Evolutionary conservation across 2,888 invertebrate genomes (phyloP), one percentile per base, ranked within the genome.

Genomic region (Drosophila mimica): DNA sequence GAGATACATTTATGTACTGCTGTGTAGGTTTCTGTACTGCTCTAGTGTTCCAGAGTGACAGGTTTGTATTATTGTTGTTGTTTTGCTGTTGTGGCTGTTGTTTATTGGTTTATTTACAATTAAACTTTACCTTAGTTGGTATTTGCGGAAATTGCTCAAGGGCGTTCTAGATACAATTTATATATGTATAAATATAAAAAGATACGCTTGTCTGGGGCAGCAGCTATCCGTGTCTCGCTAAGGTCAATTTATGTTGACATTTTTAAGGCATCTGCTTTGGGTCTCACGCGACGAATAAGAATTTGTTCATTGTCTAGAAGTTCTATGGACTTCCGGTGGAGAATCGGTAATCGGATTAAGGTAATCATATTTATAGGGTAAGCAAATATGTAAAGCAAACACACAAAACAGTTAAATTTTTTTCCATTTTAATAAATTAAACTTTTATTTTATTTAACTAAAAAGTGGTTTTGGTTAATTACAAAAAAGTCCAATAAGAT

Each of bases 401-500:
- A 31, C n/a, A 52, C 4, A 52, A 31, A 11, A 31, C 15, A 40
- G 15, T 53, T 28, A 6, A 28, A 17, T 34, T 43, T 20, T 4
- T 53, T 70, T 74, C 51, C 68, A 74, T 82, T 82, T 82, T 83
- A 87, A 90, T 88, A 88, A 88, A 89, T 88, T 84, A 80, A 86
- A 88, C 70, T 79, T 82, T 88, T 81, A 49, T 86, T 90, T 88
- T 85, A 88, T 85, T 90, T 74, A 88, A 88, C 88, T 89, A 85
- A 79, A 76, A 79, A 86, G 57, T 65, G 67, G 76, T 66, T 77
- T 72, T 71, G 70, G 90, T 87, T 87, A 87, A 89, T 89, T 77
- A 90, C 87, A 87, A 81, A 88, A 88, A 87, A 87, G 79, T 89
- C 89, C 83, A 88, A 88, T 79, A 53, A 30, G 51, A 48, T 54